Conservation (phyloP, 2,888 invertebrate species). For the Ischnura elegans region DNA sequence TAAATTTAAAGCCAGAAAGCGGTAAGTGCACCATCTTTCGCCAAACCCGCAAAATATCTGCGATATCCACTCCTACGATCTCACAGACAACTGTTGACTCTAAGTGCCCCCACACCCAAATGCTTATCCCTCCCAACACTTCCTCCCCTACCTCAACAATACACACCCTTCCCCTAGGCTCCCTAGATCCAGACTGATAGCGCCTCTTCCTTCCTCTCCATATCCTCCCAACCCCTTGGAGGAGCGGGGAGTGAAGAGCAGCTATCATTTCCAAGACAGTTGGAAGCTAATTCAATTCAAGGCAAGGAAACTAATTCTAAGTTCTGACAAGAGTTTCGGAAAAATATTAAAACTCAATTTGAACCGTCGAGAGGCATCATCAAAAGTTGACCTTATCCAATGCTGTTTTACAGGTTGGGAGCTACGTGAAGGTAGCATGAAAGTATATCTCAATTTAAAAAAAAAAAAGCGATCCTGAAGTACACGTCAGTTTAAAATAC, state of each 20-base stretch:
- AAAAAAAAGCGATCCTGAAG: no score
- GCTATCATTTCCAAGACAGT: conserved; percentile 21
- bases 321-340: neutral
- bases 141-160: neutral
- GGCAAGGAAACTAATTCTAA: conserved; percentile 3
- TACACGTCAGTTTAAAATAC: no score
- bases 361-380: neutral
- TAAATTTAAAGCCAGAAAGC: neutral
- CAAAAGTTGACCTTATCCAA: conserved; percentile 19
- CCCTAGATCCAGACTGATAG: no score
- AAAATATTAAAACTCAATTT: neutral
- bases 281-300: conserved; percentile 26
- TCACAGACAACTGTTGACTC: neutral
- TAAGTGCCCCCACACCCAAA: neutral
- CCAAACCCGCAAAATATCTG: neutral
- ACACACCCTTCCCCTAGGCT: neutral
- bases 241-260: neutral
- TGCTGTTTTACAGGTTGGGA: neutral
- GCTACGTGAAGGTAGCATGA: neutral
- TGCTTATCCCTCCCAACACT: neutral
- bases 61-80: neutral
- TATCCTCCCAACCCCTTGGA: neutral
- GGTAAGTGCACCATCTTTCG: neutral
- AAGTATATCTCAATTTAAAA: neutral
- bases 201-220: neutral